phyloP scores from a whole-genome alignment of 2,113 vertebrate genomes.

The Nansenia antarctica region DNA sequence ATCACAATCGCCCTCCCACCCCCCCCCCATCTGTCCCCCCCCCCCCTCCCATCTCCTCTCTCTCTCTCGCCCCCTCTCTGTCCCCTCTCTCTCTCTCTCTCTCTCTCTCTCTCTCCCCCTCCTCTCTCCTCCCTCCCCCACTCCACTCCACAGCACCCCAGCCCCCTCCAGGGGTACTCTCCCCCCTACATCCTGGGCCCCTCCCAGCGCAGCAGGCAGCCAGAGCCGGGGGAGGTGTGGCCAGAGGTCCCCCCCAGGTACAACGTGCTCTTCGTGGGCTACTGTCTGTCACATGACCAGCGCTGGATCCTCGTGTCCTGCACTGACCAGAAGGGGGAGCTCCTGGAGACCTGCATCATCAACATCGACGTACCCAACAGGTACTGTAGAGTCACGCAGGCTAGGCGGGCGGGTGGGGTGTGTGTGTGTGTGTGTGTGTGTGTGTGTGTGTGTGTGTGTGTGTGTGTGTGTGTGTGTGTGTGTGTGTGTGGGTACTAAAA shows the following conservation, averaged over 20 bases:
- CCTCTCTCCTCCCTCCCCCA: not conserved
- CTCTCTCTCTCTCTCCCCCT: not conserved
- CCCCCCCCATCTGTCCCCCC: too few relatives aligned
- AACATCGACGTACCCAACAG: conserved; percentile 95
- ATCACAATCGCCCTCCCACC: too few relatives aligned
- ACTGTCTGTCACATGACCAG: conserved; percentile 96
- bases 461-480: too few relatives aligned
- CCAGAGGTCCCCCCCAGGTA: conserved; percentile 88
- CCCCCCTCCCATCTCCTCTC: not conserved
- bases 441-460: not conserved
- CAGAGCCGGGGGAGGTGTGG: conserved; percentile 88
- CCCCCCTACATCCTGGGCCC: conserved; percentile 92
- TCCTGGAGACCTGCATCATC: conserved; percentile 92
- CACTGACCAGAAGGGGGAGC: conserved; percentile 94
- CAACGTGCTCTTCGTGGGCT: conserved; percentile 94
- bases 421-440: not conserved
- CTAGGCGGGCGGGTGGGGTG: too few relatives aligned
- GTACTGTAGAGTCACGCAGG: conserved; percentile 59
- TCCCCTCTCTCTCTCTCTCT: not conserved
- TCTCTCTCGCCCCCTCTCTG: not conserved
- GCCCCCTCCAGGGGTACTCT: conserved; percentile 87
- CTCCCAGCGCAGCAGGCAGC: conserved; percentile 88
- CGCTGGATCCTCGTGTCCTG: conserved; percentile 97
- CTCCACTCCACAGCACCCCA: conserved; percentile 80
- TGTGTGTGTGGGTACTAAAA: too few relatives aligned